phyloP scores from a whole-genome alignment of 2,888 invertebrate genomes.

The Pediacus dermestoides region DNA sequence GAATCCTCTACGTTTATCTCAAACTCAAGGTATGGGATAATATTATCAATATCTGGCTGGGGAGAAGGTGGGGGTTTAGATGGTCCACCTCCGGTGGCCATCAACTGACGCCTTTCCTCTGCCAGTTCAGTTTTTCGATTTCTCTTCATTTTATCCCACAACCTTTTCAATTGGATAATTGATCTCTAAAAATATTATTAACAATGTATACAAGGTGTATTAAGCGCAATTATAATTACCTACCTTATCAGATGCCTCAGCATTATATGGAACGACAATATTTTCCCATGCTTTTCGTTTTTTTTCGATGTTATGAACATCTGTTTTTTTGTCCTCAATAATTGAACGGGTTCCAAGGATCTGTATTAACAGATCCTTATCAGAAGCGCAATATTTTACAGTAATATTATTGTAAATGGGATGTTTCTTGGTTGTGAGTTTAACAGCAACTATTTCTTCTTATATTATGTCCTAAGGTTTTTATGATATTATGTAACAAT shows the following conservation, averaged over 20 bases:
- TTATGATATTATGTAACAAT: too few relatives aligned
- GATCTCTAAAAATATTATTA: constrained; percentile 13
- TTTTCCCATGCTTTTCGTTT: constrained; percentile 6
- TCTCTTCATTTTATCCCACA: constrained; percentile 14
- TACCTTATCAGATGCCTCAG: too few relatives aligned
- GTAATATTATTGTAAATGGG: too few relatives aligned
- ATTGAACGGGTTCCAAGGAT: constrained; percentile 2
- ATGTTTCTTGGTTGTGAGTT: too few relatives aligned
- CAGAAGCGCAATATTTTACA: too few relatives aligned
- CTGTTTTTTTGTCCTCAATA: constrained; percentile 9
- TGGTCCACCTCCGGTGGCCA: constrained; percentile 13
- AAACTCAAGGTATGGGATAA: constrained; percentile 7
- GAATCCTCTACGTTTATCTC: constrained; percentile 10
- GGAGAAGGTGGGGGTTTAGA: constrained; percentile 8
- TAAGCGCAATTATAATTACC: too few relatives aligned
- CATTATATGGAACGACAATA: too few relatives aligned
- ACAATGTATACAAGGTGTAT: too few relatives aligned
- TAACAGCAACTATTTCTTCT: too few relatives aligned
- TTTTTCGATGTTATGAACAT: constrained; percentile 6
- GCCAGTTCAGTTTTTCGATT: constrained; percentile 10
- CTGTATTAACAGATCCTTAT: too few relatives aligned
- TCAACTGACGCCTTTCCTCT: constrained; percentile 13
- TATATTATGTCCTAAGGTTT: too few relatives aligned
- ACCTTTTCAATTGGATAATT: constrained; percentile 11
- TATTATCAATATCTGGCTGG: constrained; percentile 9